Base-by-base conservation (phyloP, 2,797 vertebrate species). In the Sparus aurata region DNA sequence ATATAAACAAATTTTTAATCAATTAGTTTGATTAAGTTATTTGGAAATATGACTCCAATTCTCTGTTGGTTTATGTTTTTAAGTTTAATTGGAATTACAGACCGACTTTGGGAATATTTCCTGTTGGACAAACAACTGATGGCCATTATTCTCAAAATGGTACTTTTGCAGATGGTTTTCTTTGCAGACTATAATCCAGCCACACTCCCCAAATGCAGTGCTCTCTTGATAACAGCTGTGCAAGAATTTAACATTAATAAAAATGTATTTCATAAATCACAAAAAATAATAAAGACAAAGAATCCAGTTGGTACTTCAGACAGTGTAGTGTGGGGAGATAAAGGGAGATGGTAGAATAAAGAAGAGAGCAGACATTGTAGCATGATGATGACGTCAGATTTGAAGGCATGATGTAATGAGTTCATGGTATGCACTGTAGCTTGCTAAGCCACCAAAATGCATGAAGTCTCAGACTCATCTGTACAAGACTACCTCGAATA, bases 351-450 rank as follows among this genome's bases (percentile, higher is more conserved):
- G 60, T 16, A 46, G 52, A 75, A 74, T 49, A 60, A 62, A 72
- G 46, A 34, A 38, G 47, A 66, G 50, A 52, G 47, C 34, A 62
- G 77, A 73, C 79, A 55, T 12, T 49, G 59, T 78, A 63, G 66
- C 73, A 69, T 70, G 57, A 83, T 27, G 27, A 27, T 27, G 27
- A 27, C 3, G 68, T 76, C 74, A 76, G 59, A 54, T 80, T 77
- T 45, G 46, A 90, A 73, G 58, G 58, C 64, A 60, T 79, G 69
- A 86, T 83, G 60, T 74, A 45, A 78, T 47, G 30, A 62, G 27
- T 72, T 75, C 8, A 43, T 65, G 43, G 30, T 64, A 69, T 68
- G 45, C 8, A 3, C 50, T 66, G 53, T 53, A 69, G 76, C 41
- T 61, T 69, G 66, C 46, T 67, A 20, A 83, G 74, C 73, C 68